phyloP scores from a whole-genome alignment of 30 jellyfish, hydroid and myxozoan genomes.

The Euphysa ruthae region DNA sequence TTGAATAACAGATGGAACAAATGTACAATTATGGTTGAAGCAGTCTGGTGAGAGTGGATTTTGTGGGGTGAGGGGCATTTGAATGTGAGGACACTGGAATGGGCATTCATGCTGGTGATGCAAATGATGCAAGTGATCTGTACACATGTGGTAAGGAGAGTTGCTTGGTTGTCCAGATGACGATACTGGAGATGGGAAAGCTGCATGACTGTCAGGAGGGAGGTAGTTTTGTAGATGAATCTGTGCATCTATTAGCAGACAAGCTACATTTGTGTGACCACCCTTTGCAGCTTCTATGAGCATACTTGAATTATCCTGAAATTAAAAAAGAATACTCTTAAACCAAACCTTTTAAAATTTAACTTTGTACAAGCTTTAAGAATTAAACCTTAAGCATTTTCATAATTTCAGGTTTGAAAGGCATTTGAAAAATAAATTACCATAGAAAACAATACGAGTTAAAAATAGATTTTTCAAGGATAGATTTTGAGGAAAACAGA shows the following conservation, averaged over 20 bases:
- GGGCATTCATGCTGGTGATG: slow-evolving; percentile 61
- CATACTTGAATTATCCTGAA: slow-evolving; percentile 95
- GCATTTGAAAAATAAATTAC: too few species aligned
- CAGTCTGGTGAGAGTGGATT: slow-evolving; percentile 53
- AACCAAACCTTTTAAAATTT: not conserved
- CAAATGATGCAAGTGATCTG: slow-evolving; percentile 49
- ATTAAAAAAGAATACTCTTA: slow-evolving; percentile 6
- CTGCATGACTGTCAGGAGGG: slow-evolving; percentile 67
- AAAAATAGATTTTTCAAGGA: too few species aligned
- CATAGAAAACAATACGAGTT: too few species aligned
- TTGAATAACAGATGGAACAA: slow-evolving; percentile 84
- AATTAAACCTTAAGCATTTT: too few species aligned
- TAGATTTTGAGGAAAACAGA: too few species aligned
- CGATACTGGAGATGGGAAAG: slow-evolving; percentile 80
- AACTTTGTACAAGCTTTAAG: not conserved
- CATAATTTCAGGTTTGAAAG: too few species aligned
- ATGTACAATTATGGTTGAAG: slow-evolving; percentile 65
- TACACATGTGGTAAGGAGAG: slow-evolving; percentile 24
- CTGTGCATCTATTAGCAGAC: slow-evolving; percentile 74
- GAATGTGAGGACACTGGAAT: slow-evolving; percentile 66
- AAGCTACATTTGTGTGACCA: slow-evolving; percentile 94
- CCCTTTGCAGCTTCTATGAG: slow-evolving; percentile 98
- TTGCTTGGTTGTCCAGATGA: slow-evolving; percentile 61
- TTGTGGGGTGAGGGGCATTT: slow-evolving; percentile 22
- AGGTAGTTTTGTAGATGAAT: slow-evolving; percentile 36